Evolutionary conservation across 2,797 vertebrate genomes (phyloP).

Genomic region (Propithecus perrieri): DNA sequence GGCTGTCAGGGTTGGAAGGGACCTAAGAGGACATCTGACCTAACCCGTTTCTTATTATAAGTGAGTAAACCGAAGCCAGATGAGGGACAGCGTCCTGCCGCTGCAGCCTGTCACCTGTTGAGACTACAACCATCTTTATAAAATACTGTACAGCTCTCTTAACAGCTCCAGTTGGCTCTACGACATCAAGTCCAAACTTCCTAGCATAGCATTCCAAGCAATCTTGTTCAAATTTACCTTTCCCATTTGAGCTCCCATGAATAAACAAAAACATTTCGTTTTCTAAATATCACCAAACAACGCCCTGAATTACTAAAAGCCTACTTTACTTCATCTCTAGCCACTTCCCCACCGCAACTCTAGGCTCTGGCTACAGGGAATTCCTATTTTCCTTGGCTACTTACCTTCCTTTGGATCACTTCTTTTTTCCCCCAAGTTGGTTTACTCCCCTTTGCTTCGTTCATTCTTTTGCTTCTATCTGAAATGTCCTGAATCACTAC

Average conservation of each 20-base stretch:
- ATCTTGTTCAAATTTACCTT: not conserved
- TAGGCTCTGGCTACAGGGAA: not conserved
- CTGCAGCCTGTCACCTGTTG: not conserved
- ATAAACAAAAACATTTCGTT: not conserved
- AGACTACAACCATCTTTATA: not conserved
- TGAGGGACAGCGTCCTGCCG: not conserved
- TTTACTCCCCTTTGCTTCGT: not conserved
- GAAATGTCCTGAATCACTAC: not conserved
- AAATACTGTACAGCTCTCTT: not conserved
- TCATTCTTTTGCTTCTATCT: not conserved
- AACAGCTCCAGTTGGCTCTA: not conserved
- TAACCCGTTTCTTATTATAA: not conserved
- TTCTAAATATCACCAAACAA: not conserved
- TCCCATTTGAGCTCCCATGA: not conserved
- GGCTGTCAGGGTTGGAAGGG: not conserved
- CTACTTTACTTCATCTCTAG: not conserved
- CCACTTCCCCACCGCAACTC: not conserved
- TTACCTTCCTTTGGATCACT: not conserved
- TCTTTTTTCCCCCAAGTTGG: not conserved
- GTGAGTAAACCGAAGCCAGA: not conserved
- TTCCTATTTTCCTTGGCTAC: not conserved
- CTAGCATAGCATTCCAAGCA: not conserved
- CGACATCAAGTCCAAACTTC: not conserved
- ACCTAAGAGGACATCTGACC: not conserved
- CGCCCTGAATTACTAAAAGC: not conserved